phyloP scores from a whole-genome alignment of 2,113 vertebrate genomes.

The Bubo bubo region DNA sequence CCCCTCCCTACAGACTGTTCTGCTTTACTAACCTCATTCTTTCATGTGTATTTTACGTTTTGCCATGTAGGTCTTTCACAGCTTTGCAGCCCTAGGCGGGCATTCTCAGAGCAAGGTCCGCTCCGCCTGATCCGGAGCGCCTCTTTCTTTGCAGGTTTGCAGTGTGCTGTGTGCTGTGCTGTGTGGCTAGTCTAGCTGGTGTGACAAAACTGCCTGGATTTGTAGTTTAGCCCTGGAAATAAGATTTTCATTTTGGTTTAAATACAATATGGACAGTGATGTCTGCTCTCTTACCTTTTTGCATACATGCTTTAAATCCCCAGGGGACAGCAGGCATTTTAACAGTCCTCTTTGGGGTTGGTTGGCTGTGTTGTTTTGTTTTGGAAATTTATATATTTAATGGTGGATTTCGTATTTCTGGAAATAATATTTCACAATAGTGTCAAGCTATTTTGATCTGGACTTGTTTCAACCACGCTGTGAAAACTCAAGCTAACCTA shows the following conservation, averaged over 20 bases:
- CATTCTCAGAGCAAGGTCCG: slow-evolving; percentile 98
- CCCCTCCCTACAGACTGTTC: slow-evolving; percentile 49
- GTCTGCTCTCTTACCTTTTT: neutral
- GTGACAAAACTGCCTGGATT: slow-evolving; percentile 28
- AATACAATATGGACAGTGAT: too few relatives aligned
- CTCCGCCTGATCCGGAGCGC: slow-evolving; percentile 99
- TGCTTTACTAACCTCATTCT: slow-evolving; percentile 83
- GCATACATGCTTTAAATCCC: neutral
- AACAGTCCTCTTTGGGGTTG: neutral
- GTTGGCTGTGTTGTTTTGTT: neutral
- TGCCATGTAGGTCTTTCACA: slow-evolving; percentile 96
- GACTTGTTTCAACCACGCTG: slow-evolving; percentile 12
- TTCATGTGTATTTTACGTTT: slow-evolving; percentile 84
- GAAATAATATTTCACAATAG: neutral
- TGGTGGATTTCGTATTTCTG: neutral
- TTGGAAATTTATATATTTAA: neutral
- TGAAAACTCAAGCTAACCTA: neutral
- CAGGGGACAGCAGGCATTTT: neutral
- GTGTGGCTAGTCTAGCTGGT: slow-evolving; percentile 80
- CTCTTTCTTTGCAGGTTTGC: slow-evolving; percentile 99
- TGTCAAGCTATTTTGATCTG: slow-evolving; percentile 19
- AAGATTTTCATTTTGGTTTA: slow-evolving; percentile 25
- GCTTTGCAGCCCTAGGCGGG: slow-evolving; percentile 99
- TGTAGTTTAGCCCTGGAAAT: slow-evolving; percentile 77
- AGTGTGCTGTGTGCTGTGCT: slow-evolving; percentile 81